Percentiles rank a stretch among this genome's conserved stretches.
These are phyloP conservation scores for Julus scandinavius DNA, from an alignment of 2,888 invertebrate genomes.

Conservation along the genomic window DNA sequence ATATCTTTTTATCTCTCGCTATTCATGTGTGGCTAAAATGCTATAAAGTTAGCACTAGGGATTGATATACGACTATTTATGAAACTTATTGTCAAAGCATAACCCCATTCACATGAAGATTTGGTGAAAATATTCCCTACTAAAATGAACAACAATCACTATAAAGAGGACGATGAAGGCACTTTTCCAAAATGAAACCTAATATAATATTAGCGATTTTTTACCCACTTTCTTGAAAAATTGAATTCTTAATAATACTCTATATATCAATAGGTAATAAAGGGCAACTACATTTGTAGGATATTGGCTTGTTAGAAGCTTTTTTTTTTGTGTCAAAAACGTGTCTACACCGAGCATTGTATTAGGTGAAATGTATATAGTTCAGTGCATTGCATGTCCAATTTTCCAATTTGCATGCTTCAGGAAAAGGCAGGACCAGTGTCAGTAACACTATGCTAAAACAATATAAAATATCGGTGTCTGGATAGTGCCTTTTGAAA, in stretches of 20 bases:
- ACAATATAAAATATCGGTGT: background rate
- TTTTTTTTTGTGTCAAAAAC: background rate
- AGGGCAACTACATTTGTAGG: background rate
- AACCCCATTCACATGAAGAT: background rate
- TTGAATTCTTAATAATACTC: background rate
- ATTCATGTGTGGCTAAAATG: conserved; percentile 32
- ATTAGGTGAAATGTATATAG: background rate
- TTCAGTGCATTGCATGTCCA: background rate
- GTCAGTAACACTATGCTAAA: conserved; percentile 33
- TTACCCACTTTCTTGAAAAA: background rate
- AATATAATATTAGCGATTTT: background rate
- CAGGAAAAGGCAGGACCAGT: conserved; percentile 21
- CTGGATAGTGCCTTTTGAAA: background rate
- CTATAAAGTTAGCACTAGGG: background rate
- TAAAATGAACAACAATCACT: background rate
- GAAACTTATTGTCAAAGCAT: background rate
- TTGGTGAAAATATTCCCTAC: background rate
- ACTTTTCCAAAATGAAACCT: background rate
- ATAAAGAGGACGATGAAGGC: background rate
- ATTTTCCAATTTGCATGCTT: background rate
- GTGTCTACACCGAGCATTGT: background rate
- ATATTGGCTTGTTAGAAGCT: background rate
- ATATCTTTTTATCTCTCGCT: background rate
- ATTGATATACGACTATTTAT: background rate
- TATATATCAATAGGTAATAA: background rate